Percentiles rank a stretch among this genome's conserved stretches.
These are phyloP conservation scores for Centropyge bicolor DNA, from an alignment of 2,797 vertebrate species.

Conservation along the genomic window DNA sequence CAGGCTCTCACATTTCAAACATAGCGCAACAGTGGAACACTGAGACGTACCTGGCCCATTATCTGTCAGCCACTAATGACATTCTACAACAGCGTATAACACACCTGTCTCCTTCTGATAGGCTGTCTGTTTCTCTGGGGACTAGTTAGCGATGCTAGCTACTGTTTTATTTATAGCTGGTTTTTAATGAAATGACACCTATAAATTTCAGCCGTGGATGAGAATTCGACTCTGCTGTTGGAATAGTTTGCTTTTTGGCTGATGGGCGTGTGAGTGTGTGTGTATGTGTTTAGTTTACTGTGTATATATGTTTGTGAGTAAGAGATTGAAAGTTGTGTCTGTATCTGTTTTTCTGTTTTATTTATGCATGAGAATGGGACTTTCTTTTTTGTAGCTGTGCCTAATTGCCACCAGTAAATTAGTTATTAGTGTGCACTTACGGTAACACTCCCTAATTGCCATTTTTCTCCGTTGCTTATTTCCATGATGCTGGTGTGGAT, in stretches of 20 bases:
- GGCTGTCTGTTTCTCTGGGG: conserved; percentile 70
- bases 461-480: conserved; percentile 74
- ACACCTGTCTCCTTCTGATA: conserved; percentile 73
- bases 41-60: conserved; percentile 66
- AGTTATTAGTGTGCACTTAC: conserved; percentile 72
- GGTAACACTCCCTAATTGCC: conserved; percentile 75
- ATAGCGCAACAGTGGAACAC: conserved; percentile 51
- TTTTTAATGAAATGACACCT: conserved; percentile 77
- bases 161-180: conserved; percentile 81
- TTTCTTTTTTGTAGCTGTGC: conserved; percentile 57
- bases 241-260: conserved; percentile 40
- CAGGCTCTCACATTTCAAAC: conserved; percentile 70
- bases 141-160: conserved; percentile 77
- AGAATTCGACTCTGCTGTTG: conserved; percentile 41
- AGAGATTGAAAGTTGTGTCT: conserved; percentile 20
- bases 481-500: conserved; percentile 58
- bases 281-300: background rate
- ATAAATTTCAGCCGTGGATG: conserved; percentile 55
- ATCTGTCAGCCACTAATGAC: conserved; percentile 78
- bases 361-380: conserved; percentile 65
- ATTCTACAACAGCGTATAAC: conserved; percentile 52
- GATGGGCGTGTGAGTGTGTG: conserved; percentile 15
- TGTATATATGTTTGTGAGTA: background rate
- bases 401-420: conserved; percentile 78
- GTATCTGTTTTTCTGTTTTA: conserved; percentile 47